Evolutionary conservation across 2,797 vertebrate genomes (phyloP).

Genomic region (Buphagus erythrorhynchus): DNA sequence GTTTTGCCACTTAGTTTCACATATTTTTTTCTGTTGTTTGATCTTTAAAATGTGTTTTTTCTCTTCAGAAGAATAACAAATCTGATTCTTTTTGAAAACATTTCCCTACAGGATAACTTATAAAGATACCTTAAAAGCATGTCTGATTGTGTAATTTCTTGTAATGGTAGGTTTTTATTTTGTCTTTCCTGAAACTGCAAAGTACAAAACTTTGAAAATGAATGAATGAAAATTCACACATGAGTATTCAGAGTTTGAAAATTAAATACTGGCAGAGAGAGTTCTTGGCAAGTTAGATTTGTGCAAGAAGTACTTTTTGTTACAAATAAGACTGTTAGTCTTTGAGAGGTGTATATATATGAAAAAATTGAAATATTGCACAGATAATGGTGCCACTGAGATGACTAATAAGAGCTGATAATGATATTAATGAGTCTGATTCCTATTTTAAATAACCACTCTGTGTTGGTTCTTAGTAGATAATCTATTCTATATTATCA

Average conservation of each 20-base stretch:
- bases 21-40: slow-evolving; percentile 30
- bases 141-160: not conserved
- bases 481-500: not conserved
- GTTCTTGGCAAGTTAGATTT: not conserved
- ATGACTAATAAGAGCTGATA: not conserved
- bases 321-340: not conserved
- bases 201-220: not conserved
- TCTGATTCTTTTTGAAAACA: not conserved
- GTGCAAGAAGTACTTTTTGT: not conserved
- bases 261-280: not conserved
- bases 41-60: slow-evolving; percentile 15
- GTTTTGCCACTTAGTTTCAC: not conserved
- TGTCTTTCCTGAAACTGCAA: not conserved
- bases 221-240: not conserved
- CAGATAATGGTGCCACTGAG: not conserved
- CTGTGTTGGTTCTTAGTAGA: not conserved
- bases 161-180: not conserved
- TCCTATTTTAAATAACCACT: not conserved
- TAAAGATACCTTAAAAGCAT: not conserved
- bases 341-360: not conserved
- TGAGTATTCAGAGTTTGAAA: not conserved
- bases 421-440: not conserved
- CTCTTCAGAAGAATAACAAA: slow-evolving; percentile 32
- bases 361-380: not conserved
- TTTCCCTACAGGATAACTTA: not conserved